Evolutionary conservation across 1,140 invertebrate species (phyloP).

Genomic region (Pogonus chalceus): DNA sequence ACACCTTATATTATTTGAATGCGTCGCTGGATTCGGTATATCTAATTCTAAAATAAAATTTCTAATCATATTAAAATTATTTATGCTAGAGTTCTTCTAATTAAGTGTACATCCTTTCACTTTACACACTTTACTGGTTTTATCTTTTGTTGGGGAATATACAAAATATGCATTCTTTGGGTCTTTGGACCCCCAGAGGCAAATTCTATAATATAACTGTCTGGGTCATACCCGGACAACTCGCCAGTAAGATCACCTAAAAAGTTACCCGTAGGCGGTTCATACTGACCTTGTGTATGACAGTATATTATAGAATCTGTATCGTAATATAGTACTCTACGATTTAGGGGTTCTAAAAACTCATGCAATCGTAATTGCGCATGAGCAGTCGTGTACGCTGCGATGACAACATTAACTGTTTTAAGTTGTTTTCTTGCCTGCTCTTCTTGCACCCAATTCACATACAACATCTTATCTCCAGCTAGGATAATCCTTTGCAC

Average conservation of each 20-base stretch:
- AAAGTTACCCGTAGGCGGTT: constrained; percentile 19
- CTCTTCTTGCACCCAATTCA: constrained; percentile 17
- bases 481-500: constrained; percentile 14
- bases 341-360: constrained; percentile 23
- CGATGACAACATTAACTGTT: constrained; percentile 29
- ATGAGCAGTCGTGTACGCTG: constrained; percentile 29
- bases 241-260: constrained; percentile 29
- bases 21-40: background rate
- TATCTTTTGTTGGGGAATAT: background rate
- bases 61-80: constrained; percentile 12
- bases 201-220: constrained; percentile 25
- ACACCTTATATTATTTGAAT: background rate
- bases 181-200: constrained; percentile 27
- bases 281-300: constrained; percentile 12
- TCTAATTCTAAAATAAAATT: background rate
- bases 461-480: constrained; percentile 19
- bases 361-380: constrained; percentile 29
- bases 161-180: constrained; percentile 22
- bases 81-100: constrained; percentile 8
- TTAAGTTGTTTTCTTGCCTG: constrained; percentile 8
- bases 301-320: constrained; percentile 20
- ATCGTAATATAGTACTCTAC: constrained; percentile 30
- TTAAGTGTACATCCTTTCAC: constrained; percentile 21
- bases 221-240: constrained; percentile 21
- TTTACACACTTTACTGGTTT: constrained; percentile 14